Base-by-base conservation (phyloP, 2,797 vertebrate genomes). In the Malurus splendens region DNA sequence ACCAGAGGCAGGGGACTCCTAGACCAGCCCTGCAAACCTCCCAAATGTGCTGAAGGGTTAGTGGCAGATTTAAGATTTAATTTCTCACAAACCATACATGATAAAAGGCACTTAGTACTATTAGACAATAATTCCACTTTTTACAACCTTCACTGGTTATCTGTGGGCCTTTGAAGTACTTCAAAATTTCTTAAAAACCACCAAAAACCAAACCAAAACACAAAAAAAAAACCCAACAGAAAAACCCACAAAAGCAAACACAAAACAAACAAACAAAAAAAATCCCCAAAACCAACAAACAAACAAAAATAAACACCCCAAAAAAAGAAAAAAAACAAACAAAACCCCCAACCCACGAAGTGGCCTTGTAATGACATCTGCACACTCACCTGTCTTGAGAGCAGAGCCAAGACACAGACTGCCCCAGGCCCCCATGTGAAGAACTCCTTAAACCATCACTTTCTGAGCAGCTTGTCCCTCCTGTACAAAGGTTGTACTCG, bases 401-500 rank as follows among this genome's bases (percentile, higher is more conserved):
- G 93, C 97, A 98, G 72, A 98, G 95, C 2, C 90, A 98, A 95
- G 55, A 96, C 89, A 90, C 97, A 98, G 41, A 95, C 88, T 9
- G 96, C 87, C 79, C 96, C 97, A 19, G 96, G 95, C 11, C 97
- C 97, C 45, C 32, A 87, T 1, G 20, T 96, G 44, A 98, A 98
- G 94, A 97, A 97, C 23, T 98, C 95, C 79, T 97, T 93, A 78
- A 97, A 65, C 25, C 25, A 96, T 87, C 12, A 89, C 77, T 71
- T 98, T 97, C 56, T 98, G 97, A 65, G 90, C 32, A 24, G 38
- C 67, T 44, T 95, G 12, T 71, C 98, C 96, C 42, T 97, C 96
- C 73, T 94, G 82, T 20, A 4, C 33, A 60, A 45, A 52, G 14
- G 0, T 10, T 24, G 8, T 36, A 27, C 51, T 22, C 39, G 25